Percentiles rank a stretch among this genome's conserved stretches.
phyloP scores from a whole-genome alignment of 2,113 vertebrate genomes.

The Pseudopodoces humilis region DNA sequence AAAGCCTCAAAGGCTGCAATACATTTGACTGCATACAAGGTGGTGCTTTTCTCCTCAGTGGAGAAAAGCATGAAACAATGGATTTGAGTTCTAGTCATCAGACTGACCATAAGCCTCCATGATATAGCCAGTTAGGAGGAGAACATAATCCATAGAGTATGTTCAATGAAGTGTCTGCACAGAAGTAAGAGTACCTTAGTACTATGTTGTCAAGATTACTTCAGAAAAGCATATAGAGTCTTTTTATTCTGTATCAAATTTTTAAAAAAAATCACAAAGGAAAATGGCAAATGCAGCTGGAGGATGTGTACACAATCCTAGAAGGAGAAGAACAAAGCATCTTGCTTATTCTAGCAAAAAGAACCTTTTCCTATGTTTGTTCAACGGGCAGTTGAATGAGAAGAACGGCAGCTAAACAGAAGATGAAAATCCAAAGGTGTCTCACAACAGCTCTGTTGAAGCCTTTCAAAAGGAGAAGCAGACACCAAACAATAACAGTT shows the following conservation, averaged over 20 bases:
- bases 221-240: background rate
- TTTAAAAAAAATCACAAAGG: background rate
- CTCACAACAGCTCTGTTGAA: background rate
- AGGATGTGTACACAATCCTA: background rate
- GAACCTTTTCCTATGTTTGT: background rate
- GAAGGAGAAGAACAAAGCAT: background rate
- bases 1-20: background rate
- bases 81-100: background rate
- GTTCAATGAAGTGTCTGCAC: background rate
- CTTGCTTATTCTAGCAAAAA: background rate
- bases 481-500: background rate
- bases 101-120: background rate
- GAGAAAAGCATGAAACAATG: background rate
- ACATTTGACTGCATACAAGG: background rate
- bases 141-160: background rate
- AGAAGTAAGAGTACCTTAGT: background rate
- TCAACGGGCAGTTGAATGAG: background rate
- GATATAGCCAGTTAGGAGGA: background rate
- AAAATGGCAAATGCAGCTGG: background rate
- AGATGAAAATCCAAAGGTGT: background rate
- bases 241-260: background rate
- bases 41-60: rapidly evolving
- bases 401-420: background rate
- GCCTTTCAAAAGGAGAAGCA: background rate
- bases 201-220: background rate